Evolutionary conservation across 1,140 invertebrate species (phyloP).

Genomic region (Pogonomyrmex californicus): DNA sequence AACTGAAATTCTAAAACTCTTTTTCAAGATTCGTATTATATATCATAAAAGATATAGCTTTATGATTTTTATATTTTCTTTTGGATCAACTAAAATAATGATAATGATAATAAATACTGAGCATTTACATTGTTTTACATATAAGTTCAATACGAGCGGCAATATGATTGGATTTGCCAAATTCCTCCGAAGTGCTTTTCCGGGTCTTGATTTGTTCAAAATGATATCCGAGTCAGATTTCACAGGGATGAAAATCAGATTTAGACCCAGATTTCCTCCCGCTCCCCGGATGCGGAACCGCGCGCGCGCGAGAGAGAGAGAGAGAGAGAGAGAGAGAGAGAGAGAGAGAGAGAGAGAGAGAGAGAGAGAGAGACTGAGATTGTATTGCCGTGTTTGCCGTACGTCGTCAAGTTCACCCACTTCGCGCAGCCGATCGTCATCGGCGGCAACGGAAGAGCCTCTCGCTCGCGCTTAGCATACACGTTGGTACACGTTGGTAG

Average conservation of each 20-base stretch:
- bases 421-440: constrained; percentile 70
- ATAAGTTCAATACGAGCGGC: neutral
- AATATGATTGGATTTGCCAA: neutral
- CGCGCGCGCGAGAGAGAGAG: neutral
- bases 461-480: constrained; percentile 81
- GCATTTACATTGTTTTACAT: neutral
- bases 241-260: neutral
- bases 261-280: neutral
- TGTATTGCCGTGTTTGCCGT: constrained; percentile 13
- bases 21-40: neutral
- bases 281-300: neutral
- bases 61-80: neutral
- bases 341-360: neutral
- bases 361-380: constrained; percentile 17
- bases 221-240: neutral
- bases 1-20: neutral
- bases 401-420: constrained; percentile 72
- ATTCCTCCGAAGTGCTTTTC: neutral
- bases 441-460: constrained; percentile 69
- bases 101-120: neutral
- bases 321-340: neutral
- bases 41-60: neutral
- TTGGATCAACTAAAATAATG: neutral
- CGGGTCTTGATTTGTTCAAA: neutral
- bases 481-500: constrained; percentile 22